Conservation (phyloP, 2,113 vertebrate genomes). For the Microcebus murinus region DNA sequence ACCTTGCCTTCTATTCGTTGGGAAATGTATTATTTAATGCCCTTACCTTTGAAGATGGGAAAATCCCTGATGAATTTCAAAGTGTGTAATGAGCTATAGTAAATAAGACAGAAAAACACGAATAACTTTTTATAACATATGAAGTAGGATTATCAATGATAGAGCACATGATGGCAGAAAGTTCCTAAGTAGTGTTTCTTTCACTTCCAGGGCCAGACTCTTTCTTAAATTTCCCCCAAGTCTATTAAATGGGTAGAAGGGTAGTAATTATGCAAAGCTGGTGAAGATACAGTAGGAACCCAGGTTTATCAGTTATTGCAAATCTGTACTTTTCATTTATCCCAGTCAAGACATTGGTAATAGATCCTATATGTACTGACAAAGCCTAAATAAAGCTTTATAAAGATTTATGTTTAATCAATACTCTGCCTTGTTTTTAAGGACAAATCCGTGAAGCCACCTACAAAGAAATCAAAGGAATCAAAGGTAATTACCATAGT, state of each 20-base stretch:
- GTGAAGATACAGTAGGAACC: not conserved
- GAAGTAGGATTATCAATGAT: not conserved
- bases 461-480: constrained; percentile 57
- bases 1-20: not conserved
- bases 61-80: not conserved
- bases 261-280: not conserved
- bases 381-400: not conserved
- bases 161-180: not conserved
- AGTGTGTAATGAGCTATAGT: not conserved
- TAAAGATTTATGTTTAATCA: not conserved
- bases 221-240: not conserved
- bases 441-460: constrained; percentile 78
- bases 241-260: not conserved
- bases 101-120: not conserved
- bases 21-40: not conserved
- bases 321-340: not conserved
- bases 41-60: not conserved
- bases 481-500: constrained; percentile 76
- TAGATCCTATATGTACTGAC: not conserved
- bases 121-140: not conserved
- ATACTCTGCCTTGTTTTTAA: constrained; percentile 66
- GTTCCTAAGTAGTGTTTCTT: not conserved
- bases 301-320: not conserved
- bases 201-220: not conserved
- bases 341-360: not conserved